phyloP scores from a whole-genome alignment of 2,797 vertebrate genomes.

The Balearica regulorum region DNA sequence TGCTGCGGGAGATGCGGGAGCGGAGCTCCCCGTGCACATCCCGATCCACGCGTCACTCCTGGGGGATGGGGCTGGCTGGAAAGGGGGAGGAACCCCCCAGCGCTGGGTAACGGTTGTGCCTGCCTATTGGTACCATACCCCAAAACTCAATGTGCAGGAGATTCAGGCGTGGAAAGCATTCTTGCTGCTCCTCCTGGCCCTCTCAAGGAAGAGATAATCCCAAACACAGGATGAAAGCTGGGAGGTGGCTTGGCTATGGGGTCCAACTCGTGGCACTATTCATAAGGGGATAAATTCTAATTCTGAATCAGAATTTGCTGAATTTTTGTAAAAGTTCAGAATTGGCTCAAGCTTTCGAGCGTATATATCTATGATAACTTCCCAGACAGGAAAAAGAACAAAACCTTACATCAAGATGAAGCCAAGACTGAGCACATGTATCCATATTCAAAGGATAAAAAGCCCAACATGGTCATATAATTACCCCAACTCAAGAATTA shows the following conservation, averaged over 20 bases:
- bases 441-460: background rate
- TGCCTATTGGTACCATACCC: fast-evolving
- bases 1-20: background rate
- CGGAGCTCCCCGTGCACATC: background rate
- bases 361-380: background rate
- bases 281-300: background rate
- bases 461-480: background rate
- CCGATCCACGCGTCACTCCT: fast-evolving
- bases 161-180: background rate
- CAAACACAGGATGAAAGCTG: background rate
- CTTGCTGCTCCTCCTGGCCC: background rate
- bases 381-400: background rate
- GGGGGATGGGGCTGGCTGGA: background rate
- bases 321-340: background rate
- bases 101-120: fast-evolving
- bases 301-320: background rate
- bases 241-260: background rate
- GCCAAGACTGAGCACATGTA: background rate
- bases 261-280: background rate
- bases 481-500: background rate
- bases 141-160: fast-evolving
- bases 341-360: background rate
- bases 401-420: background rate
- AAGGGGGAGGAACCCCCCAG: background rate
- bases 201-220: background rate